Conservation (phyloP, 2,888 invertebrate species). For the Parnassius glacialis region DNA sequence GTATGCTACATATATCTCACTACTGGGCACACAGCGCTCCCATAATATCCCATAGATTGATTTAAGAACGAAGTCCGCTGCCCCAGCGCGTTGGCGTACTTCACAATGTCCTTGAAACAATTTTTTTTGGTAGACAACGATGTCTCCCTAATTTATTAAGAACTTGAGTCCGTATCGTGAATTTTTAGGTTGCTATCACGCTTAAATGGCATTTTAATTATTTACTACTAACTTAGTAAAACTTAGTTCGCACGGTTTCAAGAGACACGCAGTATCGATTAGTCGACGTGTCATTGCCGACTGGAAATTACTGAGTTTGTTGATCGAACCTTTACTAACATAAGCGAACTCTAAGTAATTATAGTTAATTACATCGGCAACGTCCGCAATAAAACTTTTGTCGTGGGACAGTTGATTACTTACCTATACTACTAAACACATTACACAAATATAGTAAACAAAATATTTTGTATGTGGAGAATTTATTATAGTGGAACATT, state of each 20-base stretch:
- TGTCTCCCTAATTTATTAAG: no score
- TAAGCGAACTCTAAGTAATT: constrained; percentile 61
- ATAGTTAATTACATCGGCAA: constrained; percentile 53
- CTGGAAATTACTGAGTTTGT: constrained; percentile 33
- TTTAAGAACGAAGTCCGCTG: no score
- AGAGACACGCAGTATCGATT: constrained; percentile 10
- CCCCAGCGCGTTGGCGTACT: no score
- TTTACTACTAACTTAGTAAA: not conserved
- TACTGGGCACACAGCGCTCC: no score
- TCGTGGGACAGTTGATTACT: constrained; percentile 40
- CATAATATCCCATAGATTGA: no score
- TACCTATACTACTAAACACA: constrained; percentile 30
- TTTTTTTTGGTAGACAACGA: no score
- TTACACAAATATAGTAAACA: no score
- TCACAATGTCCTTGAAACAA: no score
- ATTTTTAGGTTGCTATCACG: no score
- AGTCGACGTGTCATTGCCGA: constrained; percentile 25
- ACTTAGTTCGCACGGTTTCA: constrained; percentile 17
- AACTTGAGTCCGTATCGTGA: no score
- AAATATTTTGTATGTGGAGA: not conserved
- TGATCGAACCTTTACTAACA: constrained; percentile 54
- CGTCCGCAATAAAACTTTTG: constrained; percentile 40
- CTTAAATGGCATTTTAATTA: not conserved
- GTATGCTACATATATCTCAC: no score
- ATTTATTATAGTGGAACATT: no score